Evolutionary conservation across 1,140 invertebrate genomes (phyloP).

Genomic region (Pinna nobilis): DNA sequence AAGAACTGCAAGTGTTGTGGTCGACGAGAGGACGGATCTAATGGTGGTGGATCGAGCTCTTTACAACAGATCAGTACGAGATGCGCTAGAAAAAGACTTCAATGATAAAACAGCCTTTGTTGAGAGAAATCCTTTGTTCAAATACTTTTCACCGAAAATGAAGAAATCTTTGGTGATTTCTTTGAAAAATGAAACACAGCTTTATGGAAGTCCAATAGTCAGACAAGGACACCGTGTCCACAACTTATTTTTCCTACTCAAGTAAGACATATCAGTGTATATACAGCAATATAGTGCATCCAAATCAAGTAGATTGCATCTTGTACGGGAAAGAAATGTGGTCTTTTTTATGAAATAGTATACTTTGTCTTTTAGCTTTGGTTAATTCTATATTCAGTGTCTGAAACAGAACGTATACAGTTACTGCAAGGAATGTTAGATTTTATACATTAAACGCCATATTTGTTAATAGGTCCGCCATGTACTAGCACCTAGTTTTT

Average conservation of each 20-base stretch:
- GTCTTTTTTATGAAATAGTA: neutral
- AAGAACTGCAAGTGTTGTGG: slow-evolving; percentile 68
- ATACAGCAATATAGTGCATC: neutral
- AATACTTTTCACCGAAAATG: slow-evolving; percentile 59
- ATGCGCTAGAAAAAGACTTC: slow-evolving; percentile 64
- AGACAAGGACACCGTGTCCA: slow-evolving; percentile 59
- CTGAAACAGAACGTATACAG: neutral
- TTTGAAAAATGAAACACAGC: slow-evolving; percentile 57
- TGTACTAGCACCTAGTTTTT: too few relatives aligned
- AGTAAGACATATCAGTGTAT: slow-evolving; percentile 40
- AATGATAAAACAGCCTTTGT: slow-evolving; percentile 63
- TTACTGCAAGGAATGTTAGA: too few relatives aligned
- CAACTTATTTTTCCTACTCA: slow-evolving; percentile 64
- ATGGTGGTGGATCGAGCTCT: slow-evolving; percentile 65
- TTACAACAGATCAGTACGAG: slow-evolving; percentile 66
- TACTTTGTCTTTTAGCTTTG: neutral
- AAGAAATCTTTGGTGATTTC: slow-evolving; percentile 65
- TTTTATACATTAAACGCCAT: too few relatives aligned
- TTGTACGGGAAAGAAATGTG: neutral
- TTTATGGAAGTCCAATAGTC: slow-evolving; percentile 58
- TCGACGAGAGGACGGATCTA: slow-evolving; percentile 62
- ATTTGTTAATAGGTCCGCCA: too few relatives aligned
- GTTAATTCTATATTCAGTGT: neutral
- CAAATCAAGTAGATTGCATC: neutral
- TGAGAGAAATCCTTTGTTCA: slow-evolving; percentile 59